These are phyloP conservation scores for Buteo buteo DNA, from an alignment of 2,113 vertebrate genomes.

Conservation along the genomic window DNA sequence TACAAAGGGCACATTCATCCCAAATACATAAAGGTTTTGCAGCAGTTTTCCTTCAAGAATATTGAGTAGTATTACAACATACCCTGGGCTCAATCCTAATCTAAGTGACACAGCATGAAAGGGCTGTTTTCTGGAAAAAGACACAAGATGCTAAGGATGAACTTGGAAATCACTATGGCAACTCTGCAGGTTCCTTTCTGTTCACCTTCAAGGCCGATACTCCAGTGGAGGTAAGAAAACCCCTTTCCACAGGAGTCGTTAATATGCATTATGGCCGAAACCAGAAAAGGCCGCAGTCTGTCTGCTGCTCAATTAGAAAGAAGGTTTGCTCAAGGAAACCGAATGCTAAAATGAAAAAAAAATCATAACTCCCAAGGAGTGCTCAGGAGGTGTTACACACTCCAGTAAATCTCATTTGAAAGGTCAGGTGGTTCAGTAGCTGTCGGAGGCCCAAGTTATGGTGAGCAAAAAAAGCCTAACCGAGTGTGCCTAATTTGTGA, in stretches of 20 bases:
- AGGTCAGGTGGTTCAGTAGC: slow-evolving; percentile 31
- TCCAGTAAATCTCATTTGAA: not conserved
- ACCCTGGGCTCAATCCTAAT: slow-evolving; percentile 1
- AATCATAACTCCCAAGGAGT: not conserved
- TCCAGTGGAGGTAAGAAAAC: not conserved
- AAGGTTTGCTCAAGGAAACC: not conserved
- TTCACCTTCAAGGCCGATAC: not conserved
- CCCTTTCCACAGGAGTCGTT: not conserved
- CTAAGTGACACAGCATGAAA: not conserved
- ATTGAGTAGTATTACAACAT: slow-evolving; percentile 40
- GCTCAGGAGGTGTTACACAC: not conserved
- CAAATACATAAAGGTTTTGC: not conserved
- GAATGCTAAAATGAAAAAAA: not conserved
- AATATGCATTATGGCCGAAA: not conserved
- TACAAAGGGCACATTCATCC: slow-evolving; percentile 35
- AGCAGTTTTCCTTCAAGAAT: slow-evolving; percentile 3
- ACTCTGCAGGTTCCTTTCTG: not conserved
- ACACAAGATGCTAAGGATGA: not conserved
- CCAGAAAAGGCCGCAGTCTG: not conserved
- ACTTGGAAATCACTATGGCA: slow-evolving; percentile 28
- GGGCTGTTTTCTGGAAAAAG: not conserved
- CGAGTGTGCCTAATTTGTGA: slow-evolving; percentile 42
- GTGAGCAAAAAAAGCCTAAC: not conserved
- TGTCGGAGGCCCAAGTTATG: not conserved
- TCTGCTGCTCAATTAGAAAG: not conserved